Percentiles rank a stretch among this genome's conserved stretches.
These are phyloP conservation scores for Myripristis jacobus DNA, from an alignment of 2,797 vertebrate genomes.

Conservation along the genomic window DNA sequence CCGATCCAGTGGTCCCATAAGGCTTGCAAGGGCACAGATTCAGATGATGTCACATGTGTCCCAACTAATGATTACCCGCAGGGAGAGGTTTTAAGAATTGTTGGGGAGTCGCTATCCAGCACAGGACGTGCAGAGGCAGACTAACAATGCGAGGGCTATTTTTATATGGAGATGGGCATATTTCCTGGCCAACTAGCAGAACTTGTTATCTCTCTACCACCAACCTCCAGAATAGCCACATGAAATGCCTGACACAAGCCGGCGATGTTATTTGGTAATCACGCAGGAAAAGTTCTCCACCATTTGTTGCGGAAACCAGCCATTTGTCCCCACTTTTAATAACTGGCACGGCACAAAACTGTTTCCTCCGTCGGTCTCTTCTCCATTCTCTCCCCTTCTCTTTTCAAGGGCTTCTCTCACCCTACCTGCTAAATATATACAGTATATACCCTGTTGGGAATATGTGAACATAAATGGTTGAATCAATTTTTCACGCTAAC, in stretches of 20 bases:
- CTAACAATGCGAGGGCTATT: conserved; percentile 36
- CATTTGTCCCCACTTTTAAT: neutral
- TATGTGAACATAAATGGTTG: conserved; percentile 45
- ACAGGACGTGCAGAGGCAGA: conserved; percentile 7
- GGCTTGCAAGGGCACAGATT: conserved; percentile 67
- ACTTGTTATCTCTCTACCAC: conserved; percentile 15
- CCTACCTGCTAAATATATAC: conserved; percentile 27
- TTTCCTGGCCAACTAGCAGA: conserved; percentile 3
- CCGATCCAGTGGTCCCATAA: conserved; percentile 62
- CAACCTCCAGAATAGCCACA: conserved; percentile 3
- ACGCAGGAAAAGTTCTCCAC: neutral
- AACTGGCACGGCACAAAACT: too few species aligned
- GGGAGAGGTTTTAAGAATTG: conserved; percentile 53
- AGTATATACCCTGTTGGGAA: conserved; percentile 31
- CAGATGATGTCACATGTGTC: conserved; percentile 77
- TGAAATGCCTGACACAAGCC: conserved; percentile 4
- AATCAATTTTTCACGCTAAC: conserved; percentile 54
- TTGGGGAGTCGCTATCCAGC: conserved; percentile 38
- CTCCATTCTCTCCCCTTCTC: neutral
- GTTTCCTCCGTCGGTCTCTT: neutral
- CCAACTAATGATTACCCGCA: conserved; percentile 72
- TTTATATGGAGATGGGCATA: conserved; percentile 10
- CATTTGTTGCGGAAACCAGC: neutral
- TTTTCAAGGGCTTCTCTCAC: conserved; percentile 18
- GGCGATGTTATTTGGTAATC: neutral